Percentiles rank a stretch among this genome's conserved stretches.
These are phyloP conservation scores for Caenorhabditis plicata DNA, from an alignment of 2,888 invertebrate genomes.

Conservation along the genomic window DNA sequence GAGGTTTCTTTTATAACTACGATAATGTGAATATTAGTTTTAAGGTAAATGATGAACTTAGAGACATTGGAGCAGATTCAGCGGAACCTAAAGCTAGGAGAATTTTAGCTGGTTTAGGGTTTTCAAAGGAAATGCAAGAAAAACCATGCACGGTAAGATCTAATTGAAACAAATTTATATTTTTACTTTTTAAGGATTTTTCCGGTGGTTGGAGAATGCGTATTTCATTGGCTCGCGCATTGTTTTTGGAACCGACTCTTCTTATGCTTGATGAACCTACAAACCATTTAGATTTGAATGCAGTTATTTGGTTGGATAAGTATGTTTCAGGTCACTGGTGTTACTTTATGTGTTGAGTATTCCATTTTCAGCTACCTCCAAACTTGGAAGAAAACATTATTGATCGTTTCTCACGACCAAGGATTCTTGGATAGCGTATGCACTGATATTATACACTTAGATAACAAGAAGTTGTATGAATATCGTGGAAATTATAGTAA, in stretches of 20 bases:
- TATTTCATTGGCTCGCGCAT: slow-evolving; percentile 71
- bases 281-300: slow-evolving; percentile 97
- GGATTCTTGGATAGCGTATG: slow-evolving; percentile 99
- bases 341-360: background rate
- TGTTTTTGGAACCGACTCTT: slow-evolving; percentile 95
- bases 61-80: slow-evolving; percentile 94
- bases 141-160: slow-evolving; percentile 67
- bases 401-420: slow-evolving; percentile 99
- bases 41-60: slow-evolving; percentile 91
- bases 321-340: slow-evolving; percentile 66
- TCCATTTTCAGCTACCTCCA: slow-evolving; percentile 79
- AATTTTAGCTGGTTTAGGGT: slow-evolving; percentile 94
- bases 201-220: slow-evolving; percentile 97
- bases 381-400: slow-evolving; percentile 95
- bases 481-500: slow-evolving; percentile 90
- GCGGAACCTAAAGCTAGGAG: slow-evolving; percentile 94
- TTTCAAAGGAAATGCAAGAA: slow-evolving; percentile 78
- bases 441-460: slow-evolving; percentile 95
- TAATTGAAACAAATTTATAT: background rate
- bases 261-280: slow-evolving; percentile 97
- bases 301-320: slow-evolving; percentile 99
- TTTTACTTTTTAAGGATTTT: slow-evolving; percentile 68
- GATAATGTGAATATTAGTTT: too few relatives aligned
- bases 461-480: slow-evolving; percentile 88
- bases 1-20: too few relatives aligned